Evolutionary conservation across 2,797 vertebrate species (phyloP).

Genomic region (Petrocephalus schoutedeni): DNA sequence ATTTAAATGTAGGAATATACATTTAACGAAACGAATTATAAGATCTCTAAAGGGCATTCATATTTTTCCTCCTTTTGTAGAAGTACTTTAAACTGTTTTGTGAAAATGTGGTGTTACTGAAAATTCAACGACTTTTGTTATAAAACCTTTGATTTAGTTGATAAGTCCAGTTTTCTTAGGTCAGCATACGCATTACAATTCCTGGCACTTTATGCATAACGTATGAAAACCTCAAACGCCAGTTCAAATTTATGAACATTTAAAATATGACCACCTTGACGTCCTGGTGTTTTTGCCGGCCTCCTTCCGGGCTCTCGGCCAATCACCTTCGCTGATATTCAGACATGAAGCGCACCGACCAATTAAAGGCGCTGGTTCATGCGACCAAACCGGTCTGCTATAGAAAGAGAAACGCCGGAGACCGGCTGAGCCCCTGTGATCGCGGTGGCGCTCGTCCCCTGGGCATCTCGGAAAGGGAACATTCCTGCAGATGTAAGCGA

Average conservation of each 20-base stretch:
- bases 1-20: neutral
- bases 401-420: neutral
- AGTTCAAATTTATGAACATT: neutral
- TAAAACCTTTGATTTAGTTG: neutral
- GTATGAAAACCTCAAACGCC: neutral
- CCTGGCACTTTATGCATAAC: neutral
- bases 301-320: slow-evolving; percentile 18
- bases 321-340: slow-evolving; percentile 30
- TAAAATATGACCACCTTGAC: neutral
- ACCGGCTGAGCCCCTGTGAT: too few relatives aligned
- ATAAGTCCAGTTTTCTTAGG: neutral
- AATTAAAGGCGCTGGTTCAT: slow-evolving; percentile 31
- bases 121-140: neutral
- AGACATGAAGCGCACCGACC: slow-evolving; percentile 36
- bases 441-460: neutral
- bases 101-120: neutral
- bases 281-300: slow-evolving; percentile 19
- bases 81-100: neutral
- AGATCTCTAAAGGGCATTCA: neutral
- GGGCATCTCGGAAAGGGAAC: neutral
- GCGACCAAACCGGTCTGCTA: slow-evolving; percentile 34
- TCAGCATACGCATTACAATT: neutral
- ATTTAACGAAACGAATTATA: neutral
- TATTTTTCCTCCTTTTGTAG: neutral
- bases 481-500: neutral